phyloP scores from a whole-genome alignment of 1,140 invertebrate genomes.

The Megalonaias nervosa region DNA sequence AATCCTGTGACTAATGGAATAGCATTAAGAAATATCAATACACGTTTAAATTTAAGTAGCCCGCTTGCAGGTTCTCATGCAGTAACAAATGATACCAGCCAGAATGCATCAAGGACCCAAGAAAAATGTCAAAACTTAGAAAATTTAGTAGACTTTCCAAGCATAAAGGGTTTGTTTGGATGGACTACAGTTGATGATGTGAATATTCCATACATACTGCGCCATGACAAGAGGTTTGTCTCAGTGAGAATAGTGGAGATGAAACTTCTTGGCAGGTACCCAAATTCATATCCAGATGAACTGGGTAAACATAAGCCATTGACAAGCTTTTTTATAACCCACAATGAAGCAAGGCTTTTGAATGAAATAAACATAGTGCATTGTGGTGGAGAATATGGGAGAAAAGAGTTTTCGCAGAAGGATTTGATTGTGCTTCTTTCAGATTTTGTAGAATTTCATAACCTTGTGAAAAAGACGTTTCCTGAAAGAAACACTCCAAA shows the following conservation, averaged over 20 bases:
- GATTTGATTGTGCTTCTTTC: slow-evolving; percentile 90
- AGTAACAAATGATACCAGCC: too few relatives aligned
- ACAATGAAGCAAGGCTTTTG: slow-evolving; percentile 88
- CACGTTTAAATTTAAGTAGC: too few relatives aligned
- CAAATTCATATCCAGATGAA: slow-evolving; percentile 65
- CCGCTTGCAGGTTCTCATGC: too few relatives aligned
- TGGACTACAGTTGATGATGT: slow-evolving; percentile 89
- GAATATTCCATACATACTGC: slow-evolving; percentile 90
- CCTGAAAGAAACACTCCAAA: slow-evolving; percentile 77
- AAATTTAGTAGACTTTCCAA: slow-evolving; percentile 37
- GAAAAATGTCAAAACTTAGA: slow-evolving; percentile 4
- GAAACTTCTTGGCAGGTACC: slow-evolving; percentile 75
- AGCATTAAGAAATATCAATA: too few relatives aligned
- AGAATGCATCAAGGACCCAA: too few relatives aligned
- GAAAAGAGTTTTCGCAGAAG: slow-evolving; percentile 89
- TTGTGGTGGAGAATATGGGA: slow-evolving; percentile 91
- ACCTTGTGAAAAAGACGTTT: slow-evolving; percentile 76
- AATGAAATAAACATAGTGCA: slow-evolving; percentile 96
- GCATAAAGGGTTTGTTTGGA: slow-evolving; percentile 84
- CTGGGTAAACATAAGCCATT: slow-evolving; percentile 72
- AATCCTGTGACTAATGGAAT: too few relatives aligned
- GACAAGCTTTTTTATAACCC: slow-evolving; percentile 93
- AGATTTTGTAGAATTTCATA: slow-evolving; percentile 92
- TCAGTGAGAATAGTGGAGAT: slow-evolving; percentile 92
- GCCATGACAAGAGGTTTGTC: slow-evolving; percentile 88